These are phyloP conservation scores for Coelinius sp. DNA, from an alignment of 2,888 invertebrate species.

Conservation along the genomic window DNA sequence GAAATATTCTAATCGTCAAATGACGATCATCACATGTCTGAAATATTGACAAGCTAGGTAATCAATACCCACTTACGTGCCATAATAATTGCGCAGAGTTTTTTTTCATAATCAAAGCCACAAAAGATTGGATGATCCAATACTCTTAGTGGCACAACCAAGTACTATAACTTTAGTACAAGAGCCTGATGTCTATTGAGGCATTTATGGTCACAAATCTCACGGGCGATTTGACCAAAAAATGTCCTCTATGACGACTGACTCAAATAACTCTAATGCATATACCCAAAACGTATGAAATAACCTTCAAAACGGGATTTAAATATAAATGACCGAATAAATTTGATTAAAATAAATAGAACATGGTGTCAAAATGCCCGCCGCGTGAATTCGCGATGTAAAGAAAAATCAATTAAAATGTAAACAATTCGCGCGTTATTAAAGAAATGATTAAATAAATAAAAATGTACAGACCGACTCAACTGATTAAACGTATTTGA, in stretches of 20 bases:
- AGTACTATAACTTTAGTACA: conserved; percentile 7
- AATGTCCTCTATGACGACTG: background rate
- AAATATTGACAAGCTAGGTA: background rate
- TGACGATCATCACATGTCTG: background rate
- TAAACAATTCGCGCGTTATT: conserved; percentile 16
- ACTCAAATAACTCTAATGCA: background rate
- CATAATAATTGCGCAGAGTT: conserved; percentile 16
- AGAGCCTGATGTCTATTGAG: background rate
- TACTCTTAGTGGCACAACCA: background rate
- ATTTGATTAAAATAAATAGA: background rate
- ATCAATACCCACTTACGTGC: background rate
- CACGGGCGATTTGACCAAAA: conserved; percentile 5
- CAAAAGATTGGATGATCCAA: background rate
- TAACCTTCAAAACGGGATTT: background rate
- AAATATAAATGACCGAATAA: conserved; percentile 18
- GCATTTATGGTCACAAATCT: background rate
- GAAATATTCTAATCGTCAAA: conserved; percentile 1
- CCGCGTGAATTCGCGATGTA: background rate
- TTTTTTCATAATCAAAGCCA: background rate
- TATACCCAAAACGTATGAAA: background rate
- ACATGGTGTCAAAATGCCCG: background rate
- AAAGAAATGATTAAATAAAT: background rate
- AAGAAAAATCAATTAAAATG: background rate
- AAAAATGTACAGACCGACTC: conserved; percentile 28
- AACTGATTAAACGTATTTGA: conserved; percentile 8